Percentiles rank a stretch among this genome's conserved stretches.
These are phyloP conservation scores for Drosophila neotestacea DNA, from an alignment of 2,888 invertebrate genomes.

Conservation along the genomic window DNA sequence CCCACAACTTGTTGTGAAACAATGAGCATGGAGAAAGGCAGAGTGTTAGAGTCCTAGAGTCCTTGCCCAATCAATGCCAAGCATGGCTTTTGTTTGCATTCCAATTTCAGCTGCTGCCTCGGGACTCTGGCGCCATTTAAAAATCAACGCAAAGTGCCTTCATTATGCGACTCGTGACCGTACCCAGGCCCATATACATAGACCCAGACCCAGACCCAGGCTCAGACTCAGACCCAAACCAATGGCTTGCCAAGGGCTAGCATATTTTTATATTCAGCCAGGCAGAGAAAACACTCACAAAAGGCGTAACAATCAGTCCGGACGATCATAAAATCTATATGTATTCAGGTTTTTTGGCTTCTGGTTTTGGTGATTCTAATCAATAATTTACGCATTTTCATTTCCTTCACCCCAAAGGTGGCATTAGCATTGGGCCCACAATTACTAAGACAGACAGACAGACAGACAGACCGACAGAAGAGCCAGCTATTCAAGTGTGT, in stretches of 20 bases:
- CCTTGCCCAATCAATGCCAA: conserved; percentile 68
- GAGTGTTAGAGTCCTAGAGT: conserved; percentile 18
- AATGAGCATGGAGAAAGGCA: conserved; percentile 40
- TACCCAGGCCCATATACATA: background rate
- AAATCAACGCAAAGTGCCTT: conserved; percentile 79
- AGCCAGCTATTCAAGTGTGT: conserved; percentile 69
- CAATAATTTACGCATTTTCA: conserved; percentile 81
- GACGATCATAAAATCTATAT: conserved; percentile 61
- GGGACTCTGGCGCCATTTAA: conserved; percentile 64
- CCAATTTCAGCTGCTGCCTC: conserved; percentile 41
- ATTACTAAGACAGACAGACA: conserved; percentile 64
- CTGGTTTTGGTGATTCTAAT: conserved; percentile 72
- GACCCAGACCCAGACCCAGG: too few species aligned
- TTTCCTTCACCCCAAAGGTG: conserved; percentile 69
- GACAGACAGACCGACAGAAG: conserved; percentile 24
- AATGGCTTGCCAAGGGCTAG: conserved; percentile 54
- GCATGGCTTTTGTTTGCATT: conserved; percentile 69
- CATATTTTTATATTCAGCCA: conserved; percentile 58
- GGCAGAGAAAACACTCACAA: conserved; percentile 45
- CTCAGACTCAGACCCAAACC: background rate
- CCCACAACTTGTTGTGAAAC: conserved; percentile 62
- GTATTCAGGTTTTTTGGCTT: conserved; percentile 32
- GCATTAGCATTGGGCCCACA: conserved; percentile 73
- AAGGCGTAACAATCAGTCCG: conserved; percentile 68
- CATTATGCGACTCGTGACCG: conserved; percentile 67